phyloP scores from a whole-genome alignment of 2,113 vertebrate genomes.

The Dinomys branickii region DNA sequence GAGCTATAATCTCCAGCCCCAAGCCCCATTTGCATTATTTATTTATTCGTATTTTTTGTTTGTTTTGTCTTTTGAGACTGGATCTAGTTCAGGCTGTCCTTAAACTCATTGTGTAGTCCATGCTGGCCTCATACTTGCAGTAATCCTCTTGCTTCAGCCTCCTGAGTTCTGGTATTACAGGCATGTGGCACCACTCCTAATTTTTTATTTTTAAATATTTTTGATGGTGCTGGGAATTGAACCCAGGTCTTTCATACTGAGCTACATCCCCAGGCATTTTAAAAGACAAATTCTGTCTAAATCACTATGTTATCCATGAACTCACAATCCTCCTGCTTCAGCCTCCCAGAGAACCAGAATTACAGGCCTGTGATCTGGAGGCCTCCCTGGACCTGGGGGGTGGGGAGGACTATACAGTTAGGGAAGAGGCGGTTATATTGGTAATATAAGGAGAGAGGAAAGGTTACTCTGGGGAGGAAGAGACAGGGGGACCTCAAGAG shows the following conservation, averaged over 20 bases:
- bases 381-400: background rate
- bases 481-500: background rate
- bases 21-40: background rate
- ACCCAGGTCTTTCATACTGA: background rate
- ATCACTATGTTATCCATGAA: background rate
- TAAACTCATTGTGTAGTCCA: background rate
- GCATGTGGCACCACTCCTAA: background rate
- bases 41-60: background rate
- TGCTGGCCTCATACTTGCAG: background rate
- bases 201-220: background rate
- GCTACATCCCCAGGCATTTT: background rate
- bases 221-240: background rate
- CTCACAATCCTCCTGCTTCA: background rate
- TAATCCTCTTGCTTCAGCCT: background rate
- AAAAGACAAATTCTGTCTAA: background rate
- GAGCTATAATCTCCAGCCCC: background rate
- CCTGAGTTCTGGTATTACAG: background rate
- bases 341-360: background rate
- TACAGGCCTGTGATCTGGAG: background rate
- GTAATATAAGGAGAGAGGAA: background rate
- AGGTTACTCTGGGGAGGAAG: background rate
- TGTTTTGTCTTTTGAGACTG: background rate
- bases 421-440: background rate
- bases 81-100: background rate
- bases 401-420: background rate